phyloP scores from a whole-genome alignment of 2,797 vertebrate species.

The Furcifer pardalis region DNA sequence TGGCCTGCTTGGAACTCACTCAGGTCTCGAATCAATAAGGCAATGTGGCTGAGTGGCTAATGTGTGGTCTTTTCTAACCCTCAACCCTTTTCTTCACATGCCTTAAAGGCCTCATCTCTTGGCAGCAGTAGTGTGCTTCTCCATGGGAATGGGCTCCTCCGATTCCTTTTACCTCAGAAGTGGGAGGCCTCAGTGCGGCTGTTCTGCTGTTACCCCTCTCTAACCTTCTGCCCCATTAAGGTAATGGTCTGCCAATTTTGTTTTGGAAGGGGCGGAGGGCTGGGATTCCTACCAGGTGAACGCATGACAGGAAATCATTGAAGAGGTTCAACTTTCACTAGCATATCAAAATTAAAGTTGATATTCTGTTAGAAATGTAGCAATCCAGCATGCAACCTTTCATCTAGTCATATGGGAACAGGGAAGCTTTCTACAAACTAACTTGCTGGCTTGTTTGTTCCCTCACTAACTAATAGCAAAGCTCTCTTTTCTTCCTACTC shows the following conservation, averaged over 20 bases:
- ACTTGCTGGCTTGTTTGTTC: too few relatives aligned
- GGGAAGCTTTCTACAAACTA: too few relatives aligned
- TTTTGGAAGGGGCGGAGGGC: background rate
- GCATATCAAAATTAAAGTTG: background rate
- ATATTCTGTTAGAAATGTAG: too few relatives aligned
- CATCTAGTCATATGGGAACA: too few relatives aligned
- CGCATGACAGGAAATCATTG: background rate
- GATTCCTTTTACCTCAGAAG: background rate
- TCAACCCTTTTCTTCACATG: too few relatives aligned
- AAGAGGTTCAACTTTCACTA: background rate
- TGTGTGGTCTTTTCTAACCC: too few relatives aligned
- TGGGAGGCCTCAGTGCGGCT: background rate
- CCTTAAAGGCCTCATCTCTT: background rate
- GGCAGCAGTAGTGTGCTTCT: background rate
- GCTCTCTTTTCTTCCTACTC: too few relatives aligned
- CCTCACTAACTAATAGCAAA: too few relatives aligned
- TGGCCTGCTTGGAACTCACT: too few relatives aligned
- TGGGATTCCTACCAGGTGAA: background rate
- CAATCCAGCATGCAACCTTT: too few relatives aligned
- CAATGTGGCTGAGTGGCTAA: too few relatives aligned
- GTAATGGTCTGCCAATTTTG: background rate
- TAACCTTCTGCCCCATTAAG: background rate
- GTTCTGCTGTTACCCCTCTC: background rate
- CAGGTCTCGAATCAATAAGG: too few relatives aligned
- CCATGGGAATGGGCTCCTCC: background rate